Evolutionary conservation across 1,140 invertebrate species (phyloP), one percentile per base, ranked within the genome.

Genomic region (Dendroctonus ponderosae): DNA sequence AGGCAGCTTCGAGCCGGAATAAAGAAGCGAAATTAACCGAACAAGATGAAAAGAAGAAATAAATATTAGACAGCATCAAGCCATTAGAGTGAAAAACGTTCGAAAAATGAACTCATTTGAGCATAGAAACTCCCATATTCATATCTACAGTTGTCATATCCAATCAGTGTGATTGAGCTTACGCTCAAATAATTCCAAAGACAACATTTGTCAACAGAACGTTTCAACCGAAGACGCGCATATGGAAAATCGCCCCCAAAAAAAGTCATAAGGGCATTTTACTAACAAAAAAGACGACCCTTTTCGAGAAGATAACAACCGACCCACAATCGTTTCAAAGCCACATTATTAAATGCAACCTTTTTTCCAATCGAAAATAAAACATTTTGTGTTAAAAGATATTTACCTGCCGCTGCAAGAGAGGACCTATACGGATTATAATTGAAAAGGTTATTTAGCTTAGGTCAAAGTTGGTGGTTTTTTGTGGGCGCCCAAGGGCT

Each of bases 371-470:
- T 26, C 26, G 26, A 26, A 26, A 26, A 26, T 46, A 50, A 46
- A 53, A 38, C 50, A 54, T 63, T 63, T 63, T 63, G 43, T 50
- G 62, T 57, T 65, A 65, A 65, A 65, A 65, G 62, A 65, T 56
- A 65, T 65, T 65, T 65, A 65, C 62, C 62, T 65, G 62, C 42
- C 41, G 44, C 4, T 46, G 52, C 26, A 54, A 54, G 38, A 52
- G 50, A 56, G 54, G 46, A 65, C 38, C 62, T 58, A 63, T 53
- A 63, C 15, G 44, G 62, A 65, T 65, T 65, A 65, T 57, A 65
- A 65, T 65, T 65, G 53, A 65, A 65, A 65, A 65, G 62, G 62
- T 65, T 65, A 65, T 65, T 65, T 65, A 41, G 54, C 62, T 56
- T 65, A 57, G 62, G 62, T 65, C 62, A 65, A 57, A 65, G 62